Evolutionary conservation across 2,888 invertebrate species (phyloP).

Genomic region (Odontothrips loti): DNA sequence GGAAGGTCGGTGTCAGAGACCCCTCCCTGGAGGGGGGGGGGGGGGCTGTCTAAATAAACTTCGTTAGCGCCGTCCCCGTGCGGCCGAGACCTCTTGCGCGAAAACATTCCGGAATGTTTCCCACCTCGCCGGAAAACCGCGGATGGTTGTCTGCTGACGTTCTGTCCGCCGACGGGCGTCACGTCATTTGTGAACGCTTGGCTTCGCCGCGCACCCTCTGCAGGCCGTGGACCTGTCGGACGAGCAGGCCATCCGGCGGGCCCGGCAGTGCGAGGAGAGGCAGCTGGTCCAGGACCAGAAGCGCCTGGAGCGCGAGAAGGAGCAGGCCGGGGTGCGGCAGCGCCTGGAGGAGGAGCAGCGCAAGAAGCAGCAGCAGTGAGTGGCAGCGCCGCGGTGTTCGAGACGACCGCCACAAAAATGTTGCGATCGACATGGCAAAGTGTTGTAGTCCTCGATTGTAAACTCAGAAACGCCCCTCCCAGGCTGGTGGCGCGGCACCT

Average conservation of each 20-base stretch:
- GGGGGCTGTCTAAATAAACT: too few relatives aligned
- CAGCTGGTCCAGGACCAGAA: neutral
- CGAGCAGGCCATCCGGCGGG: conserved; percentile 18
- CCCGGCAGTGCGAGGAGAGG: conserved; percentile 9
- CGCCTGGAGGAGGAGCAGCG: neutral
- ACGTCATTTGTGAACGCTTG: neutral
- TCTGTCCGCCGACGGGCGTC: too few relatives aligned
- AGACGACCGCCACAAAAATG: too few relatives aligned
- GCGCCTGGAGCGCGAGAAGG: neutral
- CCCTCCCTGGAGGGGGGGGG: too few relatives aligned
- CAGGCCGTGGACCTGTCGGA: conserved; percentile 23
- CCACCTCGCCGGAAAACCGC: too few relatives aligned
- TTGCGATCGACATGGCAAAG: too few relatives aligned
- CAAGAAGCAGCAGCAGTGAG: neutral
- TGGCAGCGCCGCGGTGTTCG: neutral
- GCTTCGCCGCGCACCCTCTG: neutral
- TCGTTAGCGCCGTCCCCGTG: too few relatives aligned
- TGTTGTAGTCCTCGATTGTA: too few relatives aligned
- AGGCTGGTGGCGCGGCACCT: conserved; percentile 11
- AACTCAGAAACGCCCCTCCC: too few relatives aligned
- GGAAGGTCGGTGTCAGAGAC: neutral
- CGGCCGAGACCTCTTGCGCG: too few relatives aligned
- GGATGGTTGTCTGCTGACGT: too few relatives aligned
- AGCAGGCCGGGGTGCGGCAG: neutral
- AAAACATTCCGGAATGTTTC: too few relatives aligned